Base-by-base conservation (phyloP, 2,113 vertebrate genomes). In the Oreochromis spilurus region DNA sequence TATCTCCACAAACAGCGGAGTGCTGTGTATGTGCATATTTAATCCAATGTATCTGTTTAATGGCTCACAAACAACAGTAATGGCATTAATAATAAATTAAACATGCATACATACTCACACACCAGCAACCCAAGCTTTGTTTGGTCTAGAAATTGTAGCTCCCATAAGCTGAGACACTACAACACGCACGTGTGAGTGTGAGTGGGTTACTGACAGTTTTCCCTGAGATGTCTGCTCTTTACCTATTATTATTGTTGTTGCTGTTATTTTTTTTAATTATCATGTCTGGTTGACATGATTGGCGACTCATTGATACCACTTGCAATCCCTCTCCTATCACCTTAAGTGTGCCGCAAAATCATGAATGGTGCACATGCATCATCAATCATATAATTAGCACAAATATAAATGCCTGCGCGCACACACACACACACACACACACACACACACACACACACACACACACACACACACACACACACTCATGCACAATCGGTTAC, bases 21-120 rank as follows among this genome's bases (percentile, higher is more conserved):
- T 86, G 83, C 77, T 87, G 53, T 54, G 29, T 38, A 67, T 70
- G 78, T 89, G 88, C 88, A 94, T 92, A 80, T 92, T 93, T 82
- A 85, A 88, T 91, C 88, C 55, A 83, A 87, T 89, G 87, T 89
- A 90, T 91, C 78, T 93, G 79, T 92, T 90, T 90, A 92, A 90
- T 89, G 85, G 89, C 62, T 88, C 57, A 80, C 85, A 92, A 93
- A 89, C 85, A 92, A 87, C 70, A 48, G 57, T 84, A 91, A 89
- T 78, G 89, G 84, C 82, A 90, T 67, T 79, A 89, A 92, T 90
- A 84, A 91, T 91, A 90, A 82, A 93, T 93, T 53, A 88, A 86
- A 89, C 57, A 89, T 48, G 31, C 55, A 81, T 79, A 79, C 62
- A 75, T 58, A 60, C 70, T 17, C 54, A 84, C 21, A 54, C 26